Evolutionary conservation across 1,140 invertebrate genomes (phyloP).

Genomic region (Philaenus spumarius): DNA sequence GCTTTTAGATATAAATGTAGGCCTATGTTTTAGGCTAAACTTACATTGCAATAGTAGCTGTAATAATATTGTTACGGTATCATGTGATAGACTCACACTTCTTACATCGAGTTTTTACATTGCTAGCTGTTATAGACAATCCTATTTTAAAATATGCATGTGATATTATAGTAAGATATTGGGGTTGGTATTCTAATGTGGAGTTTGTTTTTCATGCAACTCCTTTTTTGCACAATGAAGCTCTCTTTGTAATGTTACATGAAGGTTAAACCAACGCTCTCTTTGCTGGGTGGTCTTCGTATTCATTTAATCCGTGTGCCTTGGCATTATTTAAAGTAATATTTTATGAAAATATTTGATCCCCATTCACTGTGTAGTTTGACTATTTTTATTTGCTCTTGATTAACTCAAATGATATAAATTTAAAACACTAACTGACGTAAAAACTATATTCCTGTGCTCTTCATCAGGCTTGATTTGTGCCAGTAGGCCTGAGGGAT

Average conservation of each 20-base stretch:
- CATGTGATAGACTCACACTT: slow-evolving; percentile 11
- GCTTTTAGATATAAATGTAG: slow-evolving; percentile 15
- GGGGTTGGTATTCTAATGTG: slow-evolving; percentile 4
- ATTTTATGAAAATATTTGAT: no score
- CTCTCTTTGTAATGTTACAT: slow-evolving; percentile 2
- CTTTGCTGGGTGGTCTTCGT: no score
- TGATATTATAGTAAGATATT: slow-evolving; percentile 8
- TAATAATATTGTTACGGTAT: neutral
- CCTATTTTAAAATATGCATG: slow-evolving; percentile 18
- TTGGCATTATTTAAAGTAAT: no score
- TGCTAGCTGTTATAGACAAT: slow-evolving; percentile 16
- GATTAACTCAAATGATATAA: no score
- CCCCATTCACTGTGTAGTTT: no score
- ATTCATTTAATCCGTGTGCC: no score
- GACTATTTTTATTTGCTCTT: no score
- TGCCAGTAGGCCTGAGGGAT: no score
- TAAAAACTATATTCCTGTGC: no score
- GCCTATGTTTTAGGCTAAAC: slow-evolving; percentile 5
- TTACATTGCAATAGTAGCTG: slow-evolving; percentile 15
- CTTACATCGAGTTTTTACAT: slow-evolving; percentile 17
- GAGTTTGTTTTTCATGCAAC: neutral
- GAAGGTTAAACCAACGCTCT: no score
- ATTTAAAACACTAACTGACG: no score
- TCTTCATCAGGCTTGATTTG: no score
- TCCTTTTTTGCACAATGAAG: slow-evolving; percentile 5